Conservation (phyloP, 2,113 vertebrate genomes). For the Genyomyrus donnyi region DNA sequence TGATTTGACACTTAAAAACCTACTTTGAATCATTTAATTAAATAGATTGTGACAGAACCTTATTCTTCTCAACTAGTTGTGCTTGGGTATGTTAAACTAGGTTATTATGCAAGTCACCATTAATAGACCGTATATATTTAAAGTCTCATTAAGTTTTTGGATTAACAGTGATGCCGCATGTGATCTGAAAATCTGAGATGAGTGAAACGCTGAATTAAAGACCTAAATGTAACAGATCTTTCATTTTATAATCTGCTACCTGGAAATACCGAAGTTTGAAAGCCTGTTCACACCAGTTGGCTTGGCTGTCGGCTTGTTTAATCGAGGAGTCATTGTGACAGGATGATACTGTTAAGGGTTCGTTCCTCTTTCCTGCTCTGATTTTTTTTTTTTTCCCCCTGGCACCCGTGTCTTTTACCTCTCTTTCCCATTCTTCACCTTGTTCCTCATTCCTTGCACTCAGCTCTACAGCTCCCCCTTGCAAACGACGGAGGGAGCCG, state of each 20-base stretch:
- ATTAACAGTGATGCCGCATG: not conserved
- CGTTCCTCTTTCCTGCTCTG: not conserved
- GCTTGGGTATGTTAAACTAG: not conserved
- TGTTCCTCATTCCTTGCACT: not conserved
- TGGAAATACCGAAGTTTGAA: not conserved
- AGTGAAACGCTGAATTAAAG: not conserved
- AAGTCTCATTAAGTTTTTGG: not conserved
- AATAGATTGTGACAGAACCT: not conserved
- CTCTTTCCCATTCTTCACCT: not conserved
- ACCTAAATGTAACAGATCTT: not conserved
- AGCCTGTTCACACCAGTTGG: not conserved
- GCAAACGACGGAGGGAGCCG: slow-evolving; percentile 80
- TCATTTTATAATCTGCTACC: not conserved
- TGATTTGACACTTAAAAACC: not conserved
- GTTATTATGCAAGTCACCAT: not conserved
- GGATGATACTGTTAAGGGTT: not conserved
- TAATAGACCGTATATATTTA: not conserved
- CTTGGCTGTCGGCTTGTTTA: not conserved
- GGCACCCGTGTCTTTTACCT: slow-evolving; percentile 17
- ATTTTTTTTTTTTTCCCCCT: not conserved
- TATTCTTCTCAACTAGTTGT: not conserved
- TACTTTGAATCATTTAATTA: not conserved
- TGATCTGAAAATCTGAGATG: not conserved
- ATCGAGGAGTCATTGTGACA: not conserved
- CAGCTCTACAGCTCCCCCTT: slow-evolving; percentile 80